Conservation (phyloP, 2,888 invertebrate species). For the Drosophila longiperda region DNA sequence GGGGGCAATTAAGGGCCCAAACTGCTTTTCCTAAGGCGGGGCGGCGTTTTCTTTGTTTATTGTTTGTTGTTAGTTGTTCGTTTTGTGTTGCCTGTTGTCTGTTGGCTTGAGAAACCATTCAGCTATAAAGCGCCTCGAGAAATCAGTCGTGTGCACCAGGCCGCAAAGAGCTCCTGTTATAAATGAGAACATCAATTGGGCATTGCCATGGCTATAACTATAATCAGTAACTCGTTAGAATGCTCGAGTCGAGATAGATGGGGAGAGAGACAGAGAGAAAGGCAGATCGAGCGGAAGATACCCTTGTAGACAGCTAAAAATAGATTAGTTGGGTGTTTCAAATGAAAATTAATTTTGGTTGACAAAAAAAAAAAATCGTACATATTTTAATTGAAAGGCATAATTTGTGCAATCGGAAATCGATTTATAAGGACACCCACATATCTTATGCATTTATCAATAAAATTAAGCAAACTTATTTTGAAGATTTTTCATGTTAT, state of each 20-base stretch:
- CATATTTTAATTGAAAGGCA: background rate
- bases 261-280: background rate
- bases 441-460: background rate
- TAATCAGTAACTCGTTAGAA: background rate
- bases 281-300: background rate
- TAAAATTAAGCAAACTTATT: background rate
- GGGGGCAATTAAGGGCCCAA: constrained; percentile 63
- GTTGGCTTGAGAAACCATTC: constrained; percentile 45
- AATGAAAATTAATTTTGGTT: too few species aligned
- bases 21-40: background rate
- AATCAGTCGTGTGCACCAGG: constrained; percentile 48
- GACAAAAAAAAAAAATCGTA: background rate
- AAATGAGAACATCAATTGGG: constrained; percentile 41
- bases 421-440: background rate
- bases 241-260: background rate
- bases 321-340: background rate
- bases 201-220: constrained; percentile 16
- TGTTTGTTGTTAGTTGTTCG: constrained; percentile 10
- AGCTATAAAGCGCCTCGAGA: constrained; percentile 32
- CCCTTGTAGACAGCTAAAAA: background rate
- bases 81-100: constrained; percentile 10
- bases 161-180: constrained; percentile 42
- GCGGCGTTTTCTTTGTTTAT: constrained; percentile 8
- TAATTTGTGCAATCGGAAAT: background rate
- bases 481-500: background rate